phyloP scores from a whole-genome alignment of 2,113 vertebrate genomes.

The Murina feae region DNA sequence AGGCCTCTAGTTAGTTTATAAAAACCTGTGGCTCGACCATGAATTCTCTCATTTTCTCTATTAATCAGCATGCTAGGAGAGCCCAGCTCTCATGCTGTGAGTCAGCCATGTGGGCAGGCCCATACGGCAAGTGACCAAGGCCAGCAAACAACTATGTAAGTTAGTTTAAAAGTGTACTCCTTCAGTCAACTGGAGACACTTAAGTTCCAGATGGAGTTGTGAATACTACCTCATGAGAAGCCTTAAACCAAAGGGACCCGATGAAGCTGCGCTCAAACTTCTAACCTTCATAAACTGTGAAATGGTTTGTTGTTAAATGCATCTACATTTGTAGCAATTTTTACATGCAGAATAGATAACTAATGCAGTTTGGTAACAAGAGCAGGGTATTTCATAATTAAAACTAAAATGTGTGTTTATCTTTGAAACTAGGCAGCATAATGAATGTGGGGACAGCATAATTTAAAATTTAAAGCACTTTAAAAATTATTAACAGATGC shows the following conservation, averaged over 20 bases:
- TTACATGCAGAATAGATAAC: not conserved
- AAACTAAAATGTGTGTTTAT: not conserved
- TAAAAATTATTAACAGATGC: not conserved
- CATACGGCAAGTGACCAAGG: not conserved
- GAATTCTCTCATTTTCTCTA: not conserved
- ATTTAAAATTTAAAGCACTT: not conserved
- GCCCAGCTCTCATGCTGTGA: accelerated
- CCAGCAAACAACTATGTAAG: not conserved
- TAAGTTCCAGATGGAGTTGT: not conserved
- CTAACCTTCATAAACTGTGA: not conserved
- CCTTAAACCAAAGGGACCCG: not conserved
- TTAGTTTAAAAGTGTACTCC: not conserved
- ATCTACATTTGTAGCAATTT: not conserved
- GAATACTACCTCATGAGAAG: not conserved
- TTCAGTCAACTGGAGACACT: not conserved
- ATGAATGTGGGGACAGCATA: not conserved
- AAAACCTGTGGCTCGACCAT: not conserved
- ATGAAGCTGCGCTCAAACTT: not conserved
- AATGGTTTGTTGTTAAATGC: not conserved
- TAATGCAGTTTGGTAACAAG: not conserved
- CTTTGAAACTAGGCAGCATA: not conserved
- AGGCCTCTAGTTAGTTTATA: not conserved
- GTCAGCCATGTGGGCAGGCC: not conserved
- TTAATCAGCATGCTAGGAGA: not conserved
- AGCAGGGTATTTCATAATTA: not conserved